phyloP scores from a whole-genome alignment of 2,113 vertebrate species.

The Spea multiplicata region DNA sequence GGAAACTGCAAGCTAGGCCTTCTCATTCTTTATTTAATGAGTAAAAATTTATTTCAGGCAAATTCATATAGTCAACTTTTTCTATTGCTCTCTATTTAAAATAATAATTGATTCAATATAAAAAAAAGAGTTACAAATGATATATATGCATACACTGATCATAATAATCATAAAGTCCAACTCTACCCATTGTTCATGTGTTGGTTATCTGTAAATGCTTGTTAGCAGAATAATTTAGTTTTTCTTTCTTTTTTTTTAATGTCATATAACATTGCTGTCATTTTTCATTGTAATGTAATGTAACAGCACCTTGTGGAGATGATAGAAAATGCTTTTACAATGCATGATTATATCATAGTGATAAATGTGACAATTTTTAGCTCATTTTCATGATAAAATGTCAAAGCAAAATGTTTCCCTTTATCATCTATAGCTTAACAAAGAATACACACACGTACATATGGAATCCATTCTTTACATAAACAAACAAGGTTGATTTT shows the following conservation, averaged over 20 bases:
- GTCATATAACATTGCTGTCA: not conserved
- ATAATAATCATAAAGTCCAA: too few species aligned
- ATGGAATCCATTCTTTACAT: not conserved
- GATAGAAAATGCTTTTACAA: conserved; percentile 4
- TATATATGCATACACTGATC: too few species aligned
- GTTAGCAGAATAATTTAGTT: not conserved
- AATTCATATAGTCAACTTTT: not conserved
- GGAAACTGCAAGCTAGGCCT: too few species aligned
- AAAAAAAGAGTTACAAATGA: too few species aligned
- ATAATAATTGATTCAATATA: too few species aligned
- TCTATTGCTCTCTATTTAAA: too few species aligned
- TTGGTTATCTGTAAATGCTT: not conserved
- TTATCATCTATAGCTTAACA: not conserved
- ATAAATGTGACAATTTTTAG: not conserved
- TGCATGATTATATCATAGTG: conserved; percentile 3
- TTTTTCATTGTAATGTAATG: conserved; percentile 1
- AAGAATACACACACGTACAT: not conserved
- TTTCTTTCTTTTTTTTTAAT: not conserved
- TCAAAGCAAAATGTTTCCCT: conserved; percentile 1
- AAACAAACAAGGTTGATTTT: not conserved
- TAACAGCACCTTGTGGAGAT: conserved; percentile 10
- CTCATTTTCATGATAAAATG: not conserved
- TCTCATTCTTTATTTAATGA: too few species aligned
- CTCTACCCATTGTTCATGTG: too few species aligned
- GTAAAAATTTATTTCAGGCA: not conserved